phyloP scores from a whole-genome alignment of 1,140 invertebrate genomes.

The Vanessa tameamea region DNA sequence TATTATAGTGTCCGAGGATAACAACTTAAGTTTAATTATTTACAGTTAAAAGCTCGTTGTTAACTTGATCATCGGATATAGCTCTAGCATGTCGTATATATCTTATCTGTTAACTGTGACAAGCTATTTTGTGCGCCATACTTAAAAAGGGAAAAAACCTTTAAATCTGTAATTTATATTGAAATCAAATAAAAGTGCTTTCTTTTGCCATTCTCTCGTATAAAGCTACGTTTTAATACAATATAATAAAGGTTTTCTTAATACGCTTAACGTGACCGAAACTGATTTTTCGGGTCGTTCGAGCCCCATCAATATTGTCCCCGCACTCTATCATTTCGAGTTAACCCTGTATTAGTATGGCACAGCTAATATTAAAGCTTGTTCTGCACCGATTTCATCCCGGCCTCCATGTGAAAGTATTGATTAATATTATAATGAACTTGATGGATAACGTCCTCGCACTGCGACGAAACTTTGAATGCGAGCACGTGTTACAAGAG shows the following conservation, averaged over 20 bases:
- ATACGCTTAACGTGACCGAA: slow-evolving; percentile 31
- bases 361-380: slow-evolving; percentile 59
- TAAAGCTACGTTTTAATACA: background rate
- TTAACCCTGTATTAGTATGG: slow-evolving; percentile 57
- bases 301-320: slow-evolving; percentile 38
- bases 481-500: background rate
- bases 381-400: slow-evolving; percentile 60
- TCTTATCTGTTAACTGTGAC: no score
- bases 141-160: no score
- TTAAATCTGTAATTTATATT: no score
- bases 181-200: no score
- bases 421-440: slow-evolving; percentile 78
- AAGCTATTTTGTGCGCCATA: no score
- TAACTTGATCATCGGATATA: no score
- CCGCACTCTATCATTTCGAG: slow-evolving; percentile 47
- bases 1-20: no score
- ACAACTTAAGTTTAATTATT: no score
- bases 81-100: no score
- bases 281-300: slow-evolving; percentile 29
- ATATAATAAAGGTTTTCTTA: background rate
- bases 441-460: slow-evolving; percentile 45
- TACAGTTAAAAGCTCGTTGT: no score
- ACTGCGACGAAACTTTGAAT: slow-evolving; percentile 1
- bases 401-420: slow-evolving; percentile 62
- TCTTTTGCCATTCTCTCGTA: no score